Conservation (phyloP, 2,113 vertebrate genomes). For the Saccopteryx bilineata region DNA sequence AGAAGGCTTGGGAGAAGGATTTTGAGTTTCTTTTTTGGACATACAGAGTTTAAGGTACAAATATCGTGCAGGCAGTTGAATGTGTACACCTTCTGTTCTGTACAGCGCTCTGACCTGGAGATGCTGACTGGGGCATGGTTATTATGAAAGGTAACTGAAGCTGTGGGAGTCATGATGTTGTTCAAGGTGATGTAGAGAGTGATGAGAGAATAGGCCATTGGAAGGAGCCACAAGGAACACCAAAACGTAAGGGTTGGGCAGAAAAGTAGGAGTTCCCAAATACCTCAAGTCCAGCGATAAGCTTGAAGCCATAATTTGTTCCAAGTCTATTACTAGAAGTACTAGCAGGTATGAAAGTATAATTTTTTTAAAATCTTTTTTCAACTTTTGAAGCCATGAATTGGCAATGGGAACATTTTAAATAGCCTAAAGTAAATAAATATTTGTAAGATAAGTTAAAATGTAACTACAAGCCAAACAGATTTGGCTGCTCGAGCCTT, state of each 20-base stretch:
- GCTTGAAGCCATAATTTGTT: neutral
- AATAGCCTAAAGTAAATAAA: constrained; percentile 27
- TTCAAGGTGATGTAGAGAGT: neutral
- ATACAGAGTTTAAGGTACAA: neutral
- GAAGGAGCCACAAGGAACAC: neutral
- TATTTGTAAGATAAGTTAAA: constrained; percentile 43
- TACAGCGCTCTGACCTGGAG: neutral
- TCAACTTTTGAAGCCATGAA: neutral
- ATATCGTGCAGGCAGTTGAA: neutral
- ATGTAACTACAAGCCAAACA: constrained; percentile 12
- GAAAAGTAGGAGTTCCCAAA: neutral
- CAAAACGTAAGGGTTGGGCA: neutral
- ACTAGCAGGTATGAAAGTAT: neutral
- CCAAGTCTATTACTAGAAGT: neutral
- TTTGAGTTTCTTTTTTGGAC: neutral
- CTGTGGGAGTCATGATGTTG: neutral
- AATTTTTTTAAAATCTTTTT: neutral
- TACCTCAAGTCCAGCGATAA: neutral
- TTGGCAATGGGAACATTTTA: neutral
- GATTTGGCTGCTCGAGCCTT: neutral
- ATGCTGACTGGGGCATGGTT: no score
- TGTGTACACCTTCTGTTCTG: neutral
- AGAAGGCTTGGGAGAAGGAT: neutral
- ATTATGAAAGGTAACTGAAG: neutral
- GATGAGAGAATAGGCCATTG: neutral